phyloP scores from a whole-genome alignment of 2,113 vertebrate genomes.

The Semnornis frantzii region DNA sequence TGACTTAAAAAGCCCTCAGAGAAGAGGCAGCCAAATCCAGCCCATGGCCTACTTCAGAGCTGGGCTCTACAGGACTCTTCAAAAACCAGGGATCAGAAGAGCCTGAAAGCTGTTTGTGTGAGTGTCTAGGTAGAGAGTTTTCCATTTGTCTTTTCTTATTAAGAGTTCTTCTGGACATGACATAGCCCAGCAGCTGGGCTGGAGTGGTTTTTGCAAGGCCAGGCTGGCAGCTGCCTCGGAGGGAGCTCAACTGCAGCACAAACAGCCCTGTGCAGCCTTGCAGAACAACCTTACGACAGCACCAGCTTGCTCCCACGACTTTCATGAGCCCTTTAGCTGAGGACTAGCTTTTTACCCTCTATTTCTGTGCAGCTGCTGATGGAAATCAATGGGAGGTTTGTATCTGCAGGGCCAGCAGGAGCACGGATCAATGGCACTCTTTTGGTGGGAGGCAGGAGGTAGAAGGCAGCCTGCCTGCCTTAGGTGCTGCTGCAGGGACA shows the following conservation, averaged over 20 bases:
- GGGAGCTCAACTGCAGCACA: background rate
- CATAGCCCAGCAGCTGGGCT: background rate
- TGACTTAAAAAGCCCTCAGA: background rate
- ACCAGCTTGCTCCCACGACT: background rate
- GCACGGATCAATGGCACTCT: background rate
- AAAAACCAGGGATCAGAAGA: background rate
- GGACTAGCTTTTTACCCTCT: background rate
- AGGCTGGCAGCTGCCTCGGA: background rate
- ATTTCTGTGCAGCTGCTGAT: background rate
- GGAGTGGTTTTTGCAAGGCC: background rate
- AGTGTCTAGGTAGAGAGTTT: background rate
- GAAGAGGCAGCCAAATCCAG: background rate
- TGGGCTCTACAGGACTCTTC: background rate
- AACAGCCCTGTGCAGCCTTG: background rate
- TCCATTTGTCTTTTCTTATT: background rate
- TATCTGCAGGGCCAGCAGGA: background rate
- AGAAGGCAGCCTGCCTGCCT: background rate
- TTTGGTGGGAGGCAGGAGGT: background rate
- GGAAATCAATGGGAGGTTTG: slow-evolving; percentile 27
- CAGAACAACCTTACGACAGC: background rate
- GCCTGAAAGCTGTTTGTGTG: background rate
- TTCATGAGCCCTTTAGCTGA: background rate
- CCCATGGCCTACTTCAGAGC: background rate
- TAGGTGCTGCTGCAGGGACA: background rate
- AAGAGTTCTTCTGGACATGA: background rate